Evolutionary conservation across 2,888 invertebrate species (phyloP).

Genomic region (Boloria selene): DNA sequence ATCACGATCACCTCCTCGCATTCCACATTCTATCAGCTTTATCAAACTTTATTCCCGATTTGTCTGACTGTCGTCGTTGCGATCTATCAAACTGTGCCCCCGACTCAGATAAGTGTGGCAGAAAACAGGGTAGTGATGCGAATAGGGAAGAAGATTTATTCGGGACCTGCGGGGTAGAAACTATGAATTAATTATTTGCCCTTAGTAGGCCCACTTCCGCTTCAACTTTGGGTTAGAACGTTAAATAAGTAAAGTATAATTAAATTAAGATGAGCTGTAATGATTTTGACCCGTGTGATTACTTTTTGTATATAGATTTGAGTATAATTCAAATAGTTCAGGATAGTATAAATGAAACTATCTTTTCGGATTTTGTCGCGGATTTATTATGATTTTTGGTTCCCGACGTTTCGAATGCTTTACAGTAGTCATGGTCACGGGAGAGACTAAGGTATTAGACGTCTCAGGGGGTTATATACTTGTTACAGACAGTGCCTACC

Average conservation of each 20-base stretch:
- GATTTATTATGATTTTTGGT: too few species aligned
- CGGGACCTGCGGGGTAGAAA: constrained; percentile 21
- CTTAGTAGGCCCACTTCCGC: constrained; percentile 19
- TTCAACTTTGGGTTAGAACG: constrained; percentile 1
- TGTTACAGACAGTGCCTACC: too few species aligned
- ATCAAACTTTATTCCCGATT: constrained; percentile 56
- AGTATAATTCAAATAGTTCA: neutral
- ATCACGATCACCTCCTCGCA: constrained; percentile 51
- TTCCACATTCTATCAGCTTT: constrained; percentile 57
- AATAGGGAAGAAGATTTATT: constrained; percentile 34
- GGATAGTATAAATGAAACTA: too few species aligned
- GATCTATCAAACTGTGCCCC: constrained; percentile 44
- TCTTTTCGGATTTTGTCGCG: too few species aligned
- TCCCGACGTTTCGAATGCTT: too few species aligned
- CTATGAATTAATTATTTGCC: constrained; percentile 38
- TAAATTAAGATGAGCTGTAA: constrained; percentile 22
- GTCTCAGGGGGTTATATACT: too few species aligned
- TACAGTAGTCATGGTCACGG: too few species aligned
- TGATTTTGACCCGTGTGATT: neutral
- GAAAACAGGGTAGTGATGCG: constrained; percentile 34
- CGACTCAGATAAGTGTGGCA: constrained; percentile 39
- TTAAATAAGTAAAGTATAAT: constrained; percentile 25
- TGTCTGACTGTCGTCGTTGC: constrained; percentile 45
- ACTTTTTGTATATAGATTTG: neutral
- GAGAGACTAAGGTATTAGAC: too few species aligned